A percentile compares a stretch with the other conserved stretches of the same genome.
phyloP scores from a whole-genome alignment of 2,113 vertebrate genomes.

The Gymnobelideus leadbeateri region DNA sequence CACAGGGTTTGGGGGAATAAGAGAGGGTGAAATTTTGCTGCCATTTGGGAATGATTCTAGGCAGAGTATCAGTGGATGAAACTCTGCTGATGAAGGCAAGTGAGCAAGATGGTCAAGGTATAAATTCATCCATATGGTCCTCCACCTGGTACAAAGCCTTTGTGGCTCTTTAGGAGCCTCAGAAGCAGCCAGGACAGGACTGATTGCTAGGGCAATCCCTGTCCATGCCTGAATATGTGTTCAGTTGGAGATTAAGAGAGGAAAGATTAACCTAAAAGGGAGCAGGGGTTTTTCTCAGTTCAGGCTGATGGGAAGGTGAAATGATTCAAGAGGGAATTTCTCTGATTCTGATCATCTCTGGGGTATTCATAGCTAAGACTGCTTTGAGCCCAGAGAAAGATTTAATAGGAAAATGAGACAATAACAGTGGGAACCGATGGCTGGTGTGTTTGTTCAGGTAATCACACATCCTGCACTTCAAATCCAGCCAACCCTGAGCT shows the following conservation, averaged over 20 bases:
- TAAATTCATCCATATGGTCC: constrained; percentile 2
- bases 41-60: background rate
- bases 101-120: background rate
- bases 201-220: background rate
- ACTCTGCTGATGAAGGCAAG: background rate
- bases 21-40: background rate
- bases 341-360: background rate
- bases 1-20: background rate
- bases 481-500: background rate
- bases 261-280: background rate
- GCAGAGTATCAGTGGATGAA: background rate
- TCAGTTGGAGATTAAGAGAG: background rate
- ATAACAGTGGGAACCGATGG: background rate
- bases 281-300: background rate
- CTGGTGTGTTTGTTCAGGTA: background rate
- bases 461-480: background rate
- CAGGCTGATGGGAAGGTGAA: background rate
- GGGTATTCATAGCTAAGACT: background rate
- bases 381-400: background rate
- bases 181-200: background rate
- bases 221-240: background rate
- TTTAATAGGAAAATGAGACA: background rate
- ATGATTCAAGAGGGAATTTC: background rate
- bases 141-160: background rate
- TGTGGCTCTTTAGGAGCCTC: background rate